A percentile compares a stretch with the other conserved stretches of the same genome.
Conservation (phyloP, 1,140 invertebrate genomes). For the Acromyrmex echinatior region DNA sequence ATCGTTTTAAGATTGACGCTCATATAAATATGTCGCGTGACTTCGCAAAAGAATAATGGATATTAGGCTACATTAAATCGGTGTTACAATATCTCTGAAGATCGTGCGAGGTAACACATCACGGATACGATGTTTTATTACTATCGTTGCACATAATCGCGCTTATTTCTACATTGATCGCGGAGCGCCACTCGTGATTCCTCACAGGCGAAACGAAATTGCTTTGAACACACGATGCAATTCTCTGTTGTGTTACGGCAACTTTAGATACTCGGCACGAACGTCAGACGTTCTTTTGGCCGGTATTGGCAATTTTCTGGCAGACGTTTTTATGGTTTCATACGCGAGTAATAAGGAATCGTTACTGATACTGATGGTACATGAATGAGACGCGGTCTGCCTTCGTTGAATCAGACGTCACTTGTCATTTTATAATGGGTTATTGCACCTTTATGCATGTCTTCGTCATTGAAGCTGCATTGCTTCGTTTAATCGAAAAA, state of each 20-base stretch:
- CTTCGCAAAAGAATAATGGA: not conserved
- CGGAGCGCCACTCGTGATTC: slow-evolving; percentile 25
- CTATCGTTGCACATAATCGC: slow-evolving; percentile 24
- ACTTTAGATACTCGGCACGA: slow-evolving; percentile 39
- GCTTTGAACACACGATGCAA: slow-evolving; percentile 32
- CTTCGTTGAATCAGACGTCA: slow-evolving; percentile 34
- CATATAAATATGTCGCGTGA: not conserved
- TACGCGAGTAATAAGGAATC: slow-evolving; percentile 47
- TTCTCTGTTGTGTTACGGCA: slow-evolving; percentile 47
- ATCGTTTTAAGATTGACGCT: not conserved
- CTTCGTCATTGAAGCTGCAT: not conserved
- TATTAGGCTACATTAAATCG: not conserved
- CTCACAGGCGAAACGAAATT: slow-evolving; percentile 52
- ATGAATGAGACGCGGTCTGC: slow-evolving; percentile 32
- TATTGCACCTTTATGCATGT: slow-evolving; percentile 33
- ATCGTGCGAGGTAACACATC: slow-evolving; percentile 11
- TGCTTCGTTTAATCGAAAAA: slow-evolving; percentile 1
- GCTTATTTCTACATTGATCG: slow-evolving; percentile 51
- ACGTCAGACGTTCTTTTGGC: slow-evolving; percentile 29
- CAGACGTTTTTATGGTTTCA: slow-evolving; percentile 32
- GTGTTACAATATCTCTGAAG: slow-evolving; percentile 6
- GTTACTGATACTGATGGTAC: slow-evolving; percentile 51
- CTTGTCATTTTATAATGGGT: slow-evolving; percentile 43
- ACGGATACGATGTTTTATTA: slow-evolving; percentile 35
- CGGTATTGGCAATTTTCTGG: slow-evolving; percentile 46